phyloP scores from a whole-genome alignment of 2,113 vertebrate genomes.

The Dinomys branickii region DNA sequence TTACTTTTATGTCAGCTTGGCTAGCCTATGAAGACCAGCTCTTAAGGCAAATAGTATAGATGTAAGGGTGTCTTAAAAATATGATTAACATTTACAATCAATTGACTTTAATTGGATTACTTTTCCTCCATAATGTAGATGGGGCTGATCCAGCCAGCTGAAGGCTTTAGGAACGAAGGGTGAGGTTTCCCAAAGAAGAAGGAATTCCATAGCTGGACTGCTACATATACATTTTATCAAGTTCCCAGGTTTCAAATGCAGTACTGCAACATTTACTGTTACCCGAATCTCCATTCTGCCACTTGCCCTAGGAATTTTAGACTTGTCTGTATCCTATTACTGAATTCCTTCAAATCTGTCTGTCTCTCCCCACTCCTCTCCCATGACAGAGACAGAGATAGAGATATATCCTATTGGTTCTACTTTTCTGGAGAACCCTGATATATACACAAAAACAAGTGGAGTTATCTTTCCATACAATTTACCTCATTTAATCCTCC shows the following conservation, averaged over 20 bases:
- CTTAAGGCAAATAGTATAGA: neutral
- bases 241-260: neutral
- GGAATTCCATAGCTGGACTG: neutral
- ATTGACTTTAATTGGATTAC: neutral
- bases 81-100: neutral
- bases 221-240: neutral
- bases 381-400: neutral
- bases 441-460: neutral
- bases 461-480: neutral
- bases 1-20: neutral
- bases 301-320: neutral
- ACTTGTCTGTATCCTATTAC: neutral
- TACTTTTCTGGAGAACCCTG: constrained; percentile 24
- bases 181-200: neutral
- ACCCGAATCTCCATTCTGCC: neutral
- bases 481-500: neutral
- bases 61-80: constrained; percentile 10
- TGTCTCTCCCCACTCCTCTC: neutral
- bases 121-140: neutral
- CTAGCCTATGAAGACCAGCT: neutral
- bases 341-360: neutral
- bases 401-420: neutral
- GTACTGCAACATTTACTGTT: neutral
- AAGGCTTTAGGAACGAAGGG: neutral
- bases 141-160: neutral